Conservation (phyloP, 1,140 invertebrate species). For the Pseudobourletiella spinata region DNA sequence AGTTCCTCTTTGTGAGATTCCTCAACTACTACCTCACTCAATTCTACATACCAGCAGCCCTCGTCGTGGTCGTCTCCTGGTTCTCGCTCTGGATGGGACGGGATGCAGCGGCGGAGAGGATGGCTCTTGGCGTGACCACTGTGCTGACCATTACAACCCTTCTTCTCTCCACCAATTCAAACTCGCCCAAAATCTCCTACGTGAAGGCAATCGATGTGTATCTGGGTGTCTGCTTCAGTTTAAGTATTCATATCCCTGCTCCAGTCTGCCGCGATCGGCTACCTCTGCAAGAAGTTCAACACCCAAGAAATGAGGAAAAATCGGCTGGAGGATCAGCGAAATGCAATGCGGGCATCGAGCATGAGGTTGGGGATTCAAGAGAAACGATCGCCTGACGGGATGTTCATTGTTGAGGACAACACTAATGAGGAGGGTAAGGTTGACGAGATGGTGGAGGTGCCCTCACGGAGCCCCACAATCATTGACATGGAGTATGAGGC, state of each 20-base stretch:
- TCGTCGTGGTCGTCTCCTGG: constrained; percentile 98
- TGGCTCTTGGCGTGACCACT: constrained; percentile 90
- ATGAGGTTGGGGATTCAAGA: too few species aligned
- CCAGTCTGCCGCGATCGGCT: constrained; percentile 42
- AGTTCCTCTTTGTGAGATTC: background rate
- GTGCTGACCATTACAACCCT: constrained; percentile 92
- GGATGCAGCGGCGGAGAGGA: constrained; percentile 89
- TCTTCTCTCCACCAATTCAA: constrained; percentile 95
- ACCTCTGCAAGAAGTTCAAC: background rate
- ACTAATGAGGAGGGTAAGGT: too few species aligned
- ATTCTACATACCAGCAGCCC: constrained; percentile 94
- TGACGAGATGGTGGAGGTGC: too few species aligned
- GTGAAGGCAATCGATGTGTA: constrained; percentile 97
- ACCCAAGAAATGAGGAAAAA: background rate
- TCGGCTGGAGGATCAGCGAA: background rate
- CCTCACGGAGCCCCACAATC: too few species aligned
- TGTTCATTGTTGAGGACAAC: too few species aligned
- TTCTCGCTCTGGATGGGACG: constrained; percentile 90
- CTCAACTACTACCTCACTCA: constrained; percentile 78
- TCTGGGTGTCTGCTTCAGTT: constrained; percentile 92
- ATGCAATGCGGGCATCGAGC: too few species aligned
- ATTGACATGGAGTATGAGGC: too few species aligned
- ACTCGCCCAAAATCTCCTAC: constrained; percentile 94
- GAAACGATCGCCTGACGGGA: too few species aligned
- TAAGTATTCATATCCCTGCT: constrained; percentile 89